Evolutionary conservation across 2,797 vertebrate genomes (phyloP).

Genomic region (Melanotaenia trifasciata): DNA sequence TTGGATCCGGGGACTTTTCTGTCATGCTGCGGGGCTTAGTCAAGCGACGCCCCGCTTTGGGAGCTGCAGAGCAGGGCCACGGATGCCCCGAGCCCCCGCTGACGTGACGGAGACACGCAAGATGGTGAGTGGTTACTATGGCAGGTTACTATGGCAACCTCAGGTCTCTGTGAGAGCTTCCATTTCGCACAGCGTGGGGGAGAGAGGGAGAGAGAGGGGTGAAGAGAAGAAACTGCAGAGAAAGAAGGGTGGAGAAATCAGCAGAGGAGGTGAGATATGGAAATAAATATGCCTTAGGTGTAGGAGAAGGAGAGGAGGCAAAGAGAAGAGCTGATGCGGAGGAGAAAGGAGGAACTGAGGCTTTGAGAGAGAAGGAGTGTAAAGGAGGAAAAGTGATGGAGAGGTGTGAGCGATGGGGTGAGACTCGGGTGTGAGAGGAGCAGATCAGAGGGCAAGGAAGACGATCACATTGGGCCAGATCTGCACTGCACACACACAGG

Average conservation of each 20-base stretch:
- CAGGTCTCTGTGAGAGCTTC: constrained; percentile 80
- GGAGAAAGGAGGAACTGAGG: neutral
- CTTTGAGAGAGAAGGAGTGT: neutral
- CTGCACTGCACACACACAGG: constrained; percentile 23
- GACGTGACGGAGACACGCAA: constrained; percentile 71
- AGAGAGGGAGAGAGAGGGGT: constrained; percentile 56
- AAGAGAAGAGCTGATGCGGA: neutral
- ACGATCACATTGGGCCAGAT: constrained; percentile 42
- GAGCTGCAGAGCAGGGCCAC: constrained; percentile 67
- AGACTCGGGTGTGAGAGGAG: constrained; percentile 54
- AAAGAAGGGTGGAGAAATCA: constrained; percentile 67
- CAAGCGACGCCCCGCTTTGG: constrained; percentile 46
- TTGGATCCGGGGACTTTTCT: constrained; percentile 17
- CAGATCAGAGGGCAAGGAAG: constrained; percentile 55
- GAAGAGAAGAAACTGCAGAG: constrained; percentile 70
- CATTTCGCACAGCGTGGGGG: constrained; percentile 81
- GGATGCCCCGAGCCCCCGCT: constrained; percentile 68
- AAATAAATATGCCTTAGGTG: constrained; percentile 60
- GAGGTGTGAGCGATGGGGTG: constrained; percentile 42
- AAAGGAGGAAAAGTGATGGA: constrained; percentile 8
- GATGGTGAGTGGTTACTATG: constrained; percentile 84
- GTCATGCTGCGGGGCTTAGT: constrained; percentile 16
- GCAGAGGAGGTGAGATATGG: constrained; percentile 67
- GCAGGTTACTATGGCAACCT: constrained; percentile 85
- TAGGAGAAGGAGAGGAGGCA: neutral